Percentiles rank a stretch among this genome's conserved stretches.
Evolutionary conservation across 2,888 invertebrate genomes (phyloP).

Genomic region (Chironomus riparius): DNA sequence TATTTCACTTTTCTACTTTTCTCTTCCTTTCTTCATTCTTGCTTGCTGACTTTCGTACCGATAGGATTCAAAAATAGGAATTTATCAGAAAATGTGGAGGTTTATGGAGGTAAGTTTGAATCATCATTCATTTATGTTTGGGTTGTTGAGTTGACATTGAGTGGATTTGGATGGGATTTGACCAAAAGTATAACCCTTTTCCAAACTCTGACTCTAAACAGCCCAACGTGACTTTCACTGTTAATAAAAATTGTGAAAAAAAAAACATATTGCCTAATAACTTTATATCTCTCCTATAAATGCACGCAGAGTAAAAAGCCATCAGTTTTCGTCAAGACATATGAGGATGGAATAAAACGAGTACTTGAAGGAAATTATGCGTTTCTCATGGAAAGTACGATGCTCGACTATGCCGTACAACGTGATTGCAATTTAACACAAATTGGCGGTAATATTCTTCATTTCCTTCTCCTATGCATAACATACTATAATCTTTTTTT

Average conservation of each 20-base stretch:
- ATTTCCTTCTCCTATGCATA: conserved; percentile 30
- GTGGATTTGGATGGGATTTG: too few relatives aligned
- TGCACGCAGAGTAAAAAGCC: conserved; percentile 49
- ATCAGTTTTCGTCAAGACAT: conserved; percentile 76
- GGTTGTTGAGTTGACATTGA: too few relatives aligned
- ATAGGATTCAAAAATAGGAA: conserved; percentile 80
- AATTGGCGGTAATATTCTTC: conserved; percentile 62
- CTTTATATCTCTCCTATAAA: too few relatives aligned
- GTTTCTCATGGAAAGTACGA: conserved; percentile 96
- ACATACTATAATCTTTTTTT: too few relatives aligned
- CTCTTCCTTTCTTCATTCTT: conserved; percentile 18
- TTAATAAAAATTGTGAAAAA: too few relatives aligned
- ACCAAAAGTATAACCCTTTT: too few relatives aligned
- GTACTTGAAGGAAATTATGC: conserved; percentile 89
- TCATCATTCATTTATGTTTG: neutral
- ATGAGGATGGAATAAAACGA: conserved; percentile 81
- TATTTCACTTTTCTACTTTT: neutral
- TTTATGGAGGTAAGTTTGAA: conserved; percentile 61
- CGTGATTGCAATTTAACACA: conserved; percentile 95
- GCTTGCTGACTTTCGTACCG: too few relatives aligned
- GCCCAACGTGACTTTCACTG: too few relatives aligned
- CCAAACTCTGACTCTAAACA: too few relatives aligned
- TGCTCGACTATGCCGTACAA: conserved; percentile 92
- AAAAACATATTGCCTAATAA: neutral
- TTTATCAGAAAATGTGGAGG: conserved; percentile 91